phyloP scores from a whole-genome alignment of 2,113 vertebrate species.

The Stictonetta naevosa region DNA sequence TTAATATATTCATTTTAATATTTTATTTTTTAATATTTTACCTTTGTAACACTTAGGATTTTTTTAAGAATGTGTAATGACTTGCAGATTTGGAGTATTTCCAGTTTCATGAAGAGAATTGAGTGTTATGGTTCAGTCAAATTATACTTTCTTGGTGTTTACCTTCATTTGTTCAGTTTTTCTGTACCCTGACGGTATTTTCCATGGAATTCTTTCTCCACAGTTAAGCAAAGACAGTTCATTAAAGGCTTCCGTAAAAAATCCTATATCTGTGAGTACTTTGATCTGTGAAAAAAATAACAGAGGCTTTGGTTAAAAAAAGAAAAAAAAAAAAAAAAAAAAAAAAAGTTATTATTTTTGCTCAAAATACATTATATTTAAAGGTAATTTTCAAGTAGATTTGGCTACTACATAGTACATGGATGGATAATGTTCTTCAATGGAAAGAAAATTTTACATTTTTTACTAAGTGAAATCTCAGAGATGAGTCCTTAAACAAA shows the following conservation, averaged over 20 bases:
- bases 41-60: background rate
- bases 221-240: slow-evolving; percentile 72
- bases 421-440: background rate
- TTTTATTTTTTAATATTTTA: background rate
- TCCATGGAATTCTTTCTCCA: slow-evolving; percentile 74
- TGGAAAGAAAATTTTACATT: background rate
- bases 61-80: background rate
- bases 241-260: slow-evolving; percentile 79
- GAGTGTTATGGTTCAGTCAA: background rate
- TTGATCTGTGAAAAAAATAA: slow-evolving; percentile 72
- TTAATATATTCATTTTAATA: background rate
- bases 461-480: background rate
- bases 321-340: background rate
- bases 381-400: background rate
- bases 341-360: background rate
- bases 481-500: background rate
- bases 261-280: slow-evolving; percentile 78
- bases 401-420: background rate
- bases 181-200: slow-evolving; percentile 67
- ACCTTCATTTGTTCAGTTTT: slow-evolving; percentile 63
- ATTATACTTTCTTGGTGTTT: slow-evolving; percentile 3
- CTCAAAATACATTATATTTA: background rate
- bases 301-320: background rate
- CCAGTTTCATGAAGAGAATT: background rate
- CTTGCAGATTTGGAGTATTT: background rate